These are phyloP conservation scores for Triplophysa yarkandensis DNA, from an alignment of 2,797 vertebrate genomes.

Conservation along the genomic window DNA sequence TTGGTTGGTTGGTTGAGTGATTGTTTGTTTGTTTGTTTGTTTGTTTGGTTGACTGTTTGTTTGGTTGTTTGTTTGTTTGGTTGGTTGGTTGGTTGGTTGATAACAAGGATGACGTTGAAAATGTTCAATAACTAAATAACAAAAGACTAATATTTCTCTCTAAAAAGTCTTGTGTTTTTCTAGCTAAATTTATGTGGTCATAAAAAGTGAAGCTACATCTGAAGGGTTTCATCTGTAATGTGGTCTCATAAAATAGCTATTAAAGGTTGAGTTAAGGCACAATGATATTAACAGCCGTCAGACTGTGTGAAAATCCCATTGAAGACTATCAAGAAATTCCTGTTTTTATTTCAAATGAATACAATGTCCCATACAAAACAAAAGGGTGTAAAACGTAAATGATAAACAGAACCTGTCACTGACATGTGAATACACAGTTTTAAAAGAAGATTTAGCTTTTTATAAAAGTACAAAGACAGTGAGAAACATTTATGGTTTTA, in stretches of 20 bases:
- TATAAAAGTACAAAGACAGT: background rate
- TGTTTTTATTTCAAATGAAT: background rate
- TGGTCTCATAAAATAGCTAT: conserved; percentile 27
- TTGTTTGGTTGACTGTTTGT: too few relatives aligned
- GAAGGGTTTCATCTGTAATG: background rate
- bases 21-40: too few relatives aligned
- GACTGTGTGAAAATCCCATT: background rate
- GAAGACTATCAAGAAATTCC: conserved; percentile 2
- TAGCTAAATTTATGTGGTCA: background rate
- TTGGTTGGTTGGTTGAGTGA: too few relatives aligned
- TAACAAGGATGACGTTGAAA: too few relatives aligned
- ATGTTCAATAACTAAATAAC: too few relatives aligned
- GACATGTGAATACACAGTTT: background rate
- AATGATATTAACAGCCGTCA: conserved; percentile 29
- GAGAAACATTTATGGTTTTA: background rate
- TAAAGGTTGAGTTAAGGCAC: background rate
- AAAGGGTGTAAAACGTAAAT: background rate
- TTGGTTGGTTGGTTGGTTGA: too few relatives aligned
- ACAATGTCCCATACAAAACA: background rate
- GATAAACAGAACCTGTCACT: background rate
- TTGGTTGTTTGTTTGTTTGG: too few relatives aligned
- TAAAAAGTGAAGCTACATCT: background rate
- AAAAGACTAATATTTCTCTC: background rate
- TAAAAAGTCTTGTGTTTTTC: background rate
- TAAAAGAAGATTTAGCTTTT: background rate